phyloP scores from a whole-genome alignment of 1,140 invertebrate species.

The Drosophila busckii region DNA sequence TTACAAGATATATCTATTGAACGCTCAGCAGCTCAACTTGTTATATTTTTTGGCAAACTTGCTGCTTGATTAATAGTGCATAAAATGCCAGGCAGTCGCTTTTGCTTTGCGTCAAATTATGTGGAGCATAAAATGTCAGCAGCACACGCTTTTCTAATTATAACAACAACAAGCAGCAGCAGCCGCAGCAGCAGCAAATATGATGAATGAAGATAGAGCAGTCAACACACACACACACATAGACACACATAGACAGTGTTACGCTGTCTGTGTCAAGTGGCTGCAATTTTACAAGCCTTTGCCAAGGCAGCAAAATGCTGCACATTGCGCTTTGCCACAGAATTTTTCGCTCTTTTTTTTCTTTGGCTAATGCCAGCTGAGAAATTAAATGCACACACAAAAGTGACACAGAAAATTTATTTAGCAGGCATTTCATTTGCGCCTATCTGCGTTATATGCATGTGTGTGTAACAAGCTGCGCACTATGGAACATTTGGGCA shows the following conservation, averaged over 20 bases:
- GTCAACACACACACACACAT: slow-evolving; percentile 7
- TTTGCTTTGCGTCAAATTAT: slow-evolving; percentile 6
- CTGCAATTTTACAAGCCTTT: slow-evolving; percentile 47
- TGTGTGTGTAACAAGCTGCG: too few species aligned
- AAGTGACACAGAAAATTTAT: slow-evolving; percentile 55
- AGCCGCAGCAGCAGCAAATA: slow-evolving; percentile 17
- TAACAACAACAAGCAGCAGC: slow-evolving; percentile 1
- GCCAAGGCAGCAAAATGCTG: slow-evolving; percentile 7
- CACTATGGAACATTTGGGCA: too few species aligned
- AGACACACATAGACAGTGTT: background rate
- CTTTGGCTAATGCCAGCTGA: slow-evolving; percentile 35
- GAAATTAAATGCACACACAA: slow-evolving; percentile 58
- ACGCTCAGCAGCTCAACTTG: background rate
- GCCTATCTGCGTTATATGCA: slow-evolving; percentile 5
- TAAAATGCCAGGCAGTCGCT: slow-evolving; percentile 10
- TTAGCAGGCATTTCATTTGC: slow-evolving; percentile 49
- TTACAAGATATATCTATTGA: too few species aligned
- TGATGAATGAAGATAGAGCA: slow-evolving; percentile 46
- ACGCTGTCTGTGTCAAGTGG: slow-evolving; percentile 35
- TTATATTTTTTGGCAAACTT: too few species aligned
- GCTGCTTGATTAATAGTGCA: slow-evolving; percentile 28
- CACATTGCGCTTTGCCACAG: slow-evolving; percentile 10
- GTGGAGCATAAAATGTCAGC: slow-evolving; percentile 25
- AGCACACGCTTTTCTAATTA: slow-evolving; percentile 36
- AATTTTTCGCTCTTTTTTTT: background rate